Evolutionary conservation across 2,113 vertebrate genomes (phyloP).

Genomic region (Heterotis niloticus): DNA sequence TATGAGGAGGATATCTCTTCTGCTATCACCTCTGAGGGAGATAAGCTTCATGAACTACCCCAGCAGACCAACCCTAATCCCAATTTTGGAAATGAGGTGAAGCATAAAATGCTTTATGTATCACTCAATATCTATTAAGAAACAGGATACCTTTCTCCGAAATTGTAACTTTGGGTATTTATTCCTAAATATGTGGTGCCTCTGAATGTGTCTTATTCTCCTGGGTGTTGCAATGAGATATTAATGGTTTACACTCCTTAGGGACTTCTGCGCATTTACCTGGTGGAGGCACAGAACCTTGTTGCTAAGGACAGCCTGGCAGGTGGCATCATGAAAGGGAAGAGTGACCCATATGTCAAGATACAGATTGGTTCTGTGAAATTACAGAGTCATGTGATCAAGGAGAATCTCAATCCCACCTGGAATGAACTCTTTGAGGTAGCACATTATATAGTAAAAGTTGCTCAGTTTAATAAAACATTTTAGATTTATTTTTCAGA

Average conservation of each 20-base stretch:
- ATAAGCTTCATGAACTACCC: constrained; percentile 41
- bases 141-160: no score
- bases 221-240: no score
- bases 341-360: constrained; percentile 51
- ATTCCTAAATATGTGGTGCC: neutral
- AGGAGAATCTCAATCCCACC: constrained; percentile 57
- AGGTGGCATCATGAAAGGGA: constrained; percentile 60
- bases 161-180: neutral
- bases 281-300: constrained; percentile 78
- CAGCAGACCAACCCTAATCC: constrained; percentile 43
- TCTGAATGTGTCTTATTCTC: neutral
- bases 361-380: constrained; percentile 61
- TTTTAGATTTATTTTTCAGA: no score
- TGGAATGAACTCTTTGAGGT: constrained; percentile 92
- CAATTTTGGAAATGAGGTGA: constrained; percentile 60
- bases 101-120: neutral
- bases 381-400: constrained; percentile 70
- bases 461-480: no score
- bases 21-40: neutral
- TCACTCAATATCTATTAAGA: no score
- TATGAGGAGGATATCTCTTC: constrained; percentile 26
- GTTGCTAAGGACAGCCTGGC: constrained; percentile 83
- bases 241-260: constrained; percentile 42
- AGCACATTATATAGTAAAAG: neutral
- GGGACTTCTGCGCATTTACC: constrained; percentile 79